These are phyloP conservation scores for Rhadinocentrus ornatus DNA, from an alignment of 2,797 vertebrate genomes.

Conservation along the genomic window DNA sequence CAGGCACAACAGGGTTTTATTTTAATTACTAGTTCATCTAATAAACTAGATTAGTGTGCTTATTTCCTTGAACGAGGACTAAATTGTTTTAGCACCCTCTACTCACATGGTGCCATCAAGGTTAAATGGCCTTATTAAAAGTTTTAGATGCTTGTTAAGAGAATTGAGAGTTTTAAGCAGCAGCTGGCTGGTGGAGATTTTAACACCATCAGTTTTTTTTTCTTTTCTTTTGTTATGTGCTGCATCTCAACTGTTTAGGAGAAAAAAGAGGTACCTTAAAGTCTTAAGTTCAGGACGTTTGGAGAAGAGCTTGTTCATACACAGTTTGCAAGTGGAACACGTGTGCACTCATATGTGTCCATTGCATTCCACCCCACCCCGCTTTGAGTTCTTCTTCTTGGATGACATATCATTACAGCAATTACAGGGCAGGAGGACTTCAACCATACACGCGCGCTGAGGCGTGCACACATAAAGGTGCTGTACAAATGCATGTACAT, in stretches of 20 bases:
- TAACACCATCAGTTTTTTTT: slow-evolving; percentile 4
- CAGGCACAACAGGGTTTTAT: neutral
- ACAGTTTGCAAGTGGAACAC: slow-evolving; percentile 43
- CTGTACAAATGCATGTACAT: slow-evolving; percentile 15
- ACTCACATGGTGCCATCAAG: neutral
- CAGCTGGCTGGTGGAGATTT: slow-evolving; percentile 18
- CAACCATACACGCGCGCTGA: slow-evolving; percentile 38
- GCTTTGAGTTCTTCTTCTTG: slow-evolving; percentile 62
- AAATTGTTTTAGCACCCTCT: neutral
- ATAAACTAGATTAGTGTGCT: slow-evolving; percentile 2
- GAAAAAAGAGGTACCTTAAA: slow-evolving; percentile 13
- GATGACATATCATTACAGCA: slow-evolving; percentile 80
- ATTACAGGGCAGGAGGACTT: slow-evolving; percentile 75
- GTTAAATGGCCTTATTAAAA: slow-evolving; percentile 12
- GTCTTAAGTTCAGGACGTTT: slow-evolving; percentile 37
- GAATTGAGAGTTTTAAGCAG: slow-evolving; percentile 4
- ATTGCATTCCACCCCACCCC: slow-evolving; percentile 75
- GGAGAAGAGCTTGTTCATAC: slow-evolving; percentile 65
- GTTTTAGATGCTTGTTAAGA: slow-evolving; percentile 25
- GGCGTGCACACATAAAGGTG: slow-evolving; percentile 23
- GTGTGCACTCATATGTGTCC: slow-evolving; percentile 44
- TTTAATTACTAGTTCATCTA: neutral
- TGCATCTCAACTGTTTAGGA: slow-evolving; percentile 22
- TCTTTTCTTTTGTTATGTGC: slow-evolving; percentile 21
- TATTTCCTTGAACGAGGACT: neutral